Conservation (phyloP, 2,113 vertebrate genomes). For the Dunckerocampus dactyliophorus region DNA sequence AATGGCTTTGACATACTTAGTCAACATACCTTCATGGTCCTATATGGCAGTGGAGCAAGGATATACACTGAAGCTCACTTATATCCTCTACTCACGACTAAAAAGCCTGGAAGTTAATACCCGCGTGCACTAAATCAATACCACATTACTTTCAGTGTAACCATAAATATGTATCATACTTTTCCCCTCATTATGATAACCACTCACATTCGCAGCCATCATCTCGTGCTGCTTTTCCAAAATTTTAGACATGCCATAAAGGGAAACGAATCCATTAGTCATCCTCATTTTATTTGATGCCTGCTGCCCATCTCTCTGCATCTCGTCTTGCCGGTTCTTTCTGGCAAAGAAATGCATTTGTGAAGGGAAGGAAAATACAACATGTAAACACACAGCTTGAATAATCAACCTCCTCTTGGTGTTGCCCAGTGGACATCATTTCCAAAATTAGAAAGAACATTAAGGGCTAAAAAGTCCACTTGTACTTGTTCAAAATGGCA, state of each 20-base stretch:
- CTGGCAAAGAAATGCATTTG: slow-evolving; percentile 31
- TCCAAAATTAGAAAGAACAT: slow-evolving; percentile 43
- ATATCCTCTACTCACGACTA: slow-evolving; percentile 48
- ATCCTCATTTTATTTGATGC: slow-evolving; percentile 29
- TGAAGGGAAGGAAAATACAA: slow-evolving; percentile 10
- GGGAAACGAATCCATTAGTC: slow-evolving; percentile 41
- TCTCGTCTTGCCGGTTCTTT: slow-evolving; percentile 26
- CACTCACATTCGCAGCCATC: slow-evolving; percentile 45
- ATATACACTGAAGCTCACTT: slow-evolving; percentile 60
- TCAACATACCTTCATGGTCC: slow-evolving; percentile 43
- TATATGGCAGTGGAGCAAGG: slow-evolving; percentile 41
- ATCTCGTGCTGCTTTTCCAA: slow-evolving; percentile 29
- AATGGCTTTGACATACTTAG: slow-evolving; percentile 56
- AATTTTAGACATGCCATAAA: slow-evolving; percentile 18
- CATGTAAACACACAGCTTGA: slow-evolving; percentile 38
- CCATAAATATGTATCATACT: slow-evolving; percentile 52
- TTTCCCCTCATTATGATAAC: slow-evolving; percentile 52
- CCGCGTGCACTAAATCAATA: slow-evolving; percentile 56
- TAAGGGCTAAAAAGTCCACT: slow-evolving; percentile 34
- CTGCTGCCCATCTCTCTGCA: slow-evolving; percentile 25
- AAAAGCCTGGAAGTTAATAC: slow-evolving; percentile 63
- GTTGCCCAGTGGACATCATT: slow-evolving; percentile 30
- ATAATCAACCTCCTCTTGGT: slow-evolving; percentile 46
- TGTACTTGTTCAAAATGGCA: slow-evolving; percentile 54
- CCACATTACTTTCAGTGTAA: slow-evolving; percentile 50